These are phyloP conservation scores for Oryzias javanicus DNA, from an alignment of 2,113 vertebrate species.

Conservation along the genomic window DNA sequence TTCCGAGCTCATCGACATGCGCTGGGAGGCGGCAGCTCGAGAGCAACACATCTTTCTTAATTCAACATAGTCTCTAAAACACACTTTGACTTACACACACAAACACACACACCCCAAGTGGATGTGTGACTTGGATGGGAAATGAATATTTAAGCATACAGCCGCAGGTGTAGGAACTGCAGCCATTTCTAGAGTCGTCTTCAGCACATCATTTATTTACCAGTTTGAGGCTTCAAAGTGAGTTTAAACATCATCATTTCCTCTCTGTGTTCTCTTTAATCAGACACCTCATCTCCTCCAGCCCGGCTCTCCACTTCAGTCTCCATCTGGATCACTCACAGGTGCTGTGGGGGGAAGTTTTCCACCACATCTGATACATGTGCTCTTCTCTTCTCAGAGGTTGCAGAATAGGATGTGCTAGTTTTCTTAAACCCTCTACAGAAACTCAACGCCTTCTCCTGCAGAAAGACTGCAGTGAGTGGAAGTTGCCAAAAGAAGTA, in stretches of 20 bases:
- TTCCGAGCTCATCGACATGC: constrained; percentile 16
- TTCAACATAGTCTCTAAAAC: constrained; percentile 36
- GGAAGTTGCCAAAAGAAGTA: constrained; percentile 1
- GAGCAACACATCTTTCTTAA: constrained; percentile 29
- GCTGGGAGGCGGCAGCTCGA: constrained; percentile 29
- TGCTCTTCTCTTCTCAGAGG: constrained; percentile 17
- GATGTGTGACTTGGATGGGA: constrained; percentile 59
- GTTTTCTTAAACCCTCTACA: constrained; percentile 23
- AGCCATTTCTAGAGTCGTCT: constrained; percentile 61
- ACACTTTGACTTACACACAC: constrained; percentile 27
- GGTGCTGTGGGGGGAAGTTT: constrained; percentile 28
- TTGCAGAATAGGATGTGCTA: constrained; percentile 13
- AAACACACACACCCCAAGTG: constrained; percentile 23
- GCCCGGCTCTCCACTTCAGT: constrained; percentile 26
- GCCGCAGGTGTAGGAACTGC: constrained; percentile 67
- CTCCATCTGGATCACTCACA: constrained; percentile 33
- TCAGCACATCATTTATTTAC: constrained; percentile 74
- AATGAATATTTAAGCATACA: constrained; percentile 72
- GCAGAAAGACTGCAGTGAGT: not conserved
- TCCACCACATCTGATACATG: constrained; percentile 8
- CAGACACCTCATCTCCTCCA: constrained; percentile 53
- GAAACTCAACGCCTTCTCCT: constrained; percentile 3
- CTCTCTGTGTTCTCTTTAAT: constrained; percentile 66
- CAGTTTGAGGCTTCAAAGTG: constrained; percentile 70
- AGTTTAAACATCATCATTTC: constrained; percentile 73